Conservation (phyloP, 2,113 vertebrate species). For the Sphaerodactylus townsendi region DNA sequence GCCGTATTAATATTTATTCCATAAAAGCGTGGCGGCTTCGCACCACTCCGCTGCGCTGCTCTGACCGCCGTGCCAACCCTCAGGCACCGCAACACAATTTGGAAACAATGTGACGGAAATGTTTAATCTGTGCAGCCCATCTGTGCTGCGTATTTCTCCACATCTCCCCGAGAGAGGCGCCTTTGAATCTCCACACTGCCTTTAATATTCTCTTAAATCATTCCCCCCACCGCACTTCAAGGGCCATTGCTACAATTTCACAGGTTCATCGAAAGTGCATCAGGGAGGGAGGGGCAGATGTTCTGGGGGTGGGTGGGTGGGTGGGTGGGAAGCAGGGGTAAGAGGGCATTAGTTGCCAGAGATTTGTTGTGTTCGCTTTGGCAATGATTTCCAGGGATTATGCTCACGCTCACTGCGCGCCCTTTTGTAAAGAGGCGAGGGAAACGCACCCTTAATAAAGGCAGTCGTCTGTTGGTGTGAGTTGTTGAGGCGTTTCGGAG, state of each 20-base stretch:
- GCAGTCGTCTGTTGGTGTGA: constrained; percentile 47
- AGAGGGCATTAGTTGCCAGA: constrained; percentile 30
- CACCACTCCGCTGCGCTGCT: constrained; percentile 63
- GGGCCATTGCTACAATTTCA: constrained; percentile 82
- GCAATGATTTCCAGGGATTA: constrained; percentile 69
- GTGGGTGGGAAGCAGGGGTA: constrained; percentile 29
- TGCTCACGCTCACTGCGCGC: constrained; percentile 46
- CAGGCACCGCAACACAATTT: constrained; percentile 86
- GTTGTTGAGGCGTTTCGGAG: constrained; percentile 55
- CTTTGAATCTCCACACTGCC: constrained; percentile 91
- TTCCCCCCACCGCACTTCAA: constrained; percentile 81
- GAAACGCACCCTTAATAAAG: not conserved
- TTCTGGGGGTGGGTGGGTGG: constrained; percentile 24
- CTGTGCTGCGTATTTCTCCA: constrained; percentile 90
- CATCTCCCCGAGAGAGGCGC: constrained; percentile 92
- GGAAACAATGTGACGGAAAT: constrained; percentile 90
- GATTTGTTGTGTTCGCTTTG: constrained; percentile 72
- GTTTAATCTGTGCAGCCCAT: constrained; percentile 94
- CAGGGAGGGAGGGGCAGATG: constrained; percentile 48
- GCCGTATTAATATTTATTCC: constrained; percentile 73
- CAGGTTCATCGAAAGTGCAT: constrained; percentile 94
- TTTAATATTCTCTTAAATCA: constrained; percentile 95
- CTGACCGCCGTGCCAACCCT: constrained; percentile 81
- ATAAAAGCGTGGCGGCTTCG: constrained; percentile 59
- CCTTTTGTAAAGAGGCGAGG: constrained; percentile 43